Conservation (phyloP, 2,888 invertebrate genomes). For the Nasonia oneida region DNA sequence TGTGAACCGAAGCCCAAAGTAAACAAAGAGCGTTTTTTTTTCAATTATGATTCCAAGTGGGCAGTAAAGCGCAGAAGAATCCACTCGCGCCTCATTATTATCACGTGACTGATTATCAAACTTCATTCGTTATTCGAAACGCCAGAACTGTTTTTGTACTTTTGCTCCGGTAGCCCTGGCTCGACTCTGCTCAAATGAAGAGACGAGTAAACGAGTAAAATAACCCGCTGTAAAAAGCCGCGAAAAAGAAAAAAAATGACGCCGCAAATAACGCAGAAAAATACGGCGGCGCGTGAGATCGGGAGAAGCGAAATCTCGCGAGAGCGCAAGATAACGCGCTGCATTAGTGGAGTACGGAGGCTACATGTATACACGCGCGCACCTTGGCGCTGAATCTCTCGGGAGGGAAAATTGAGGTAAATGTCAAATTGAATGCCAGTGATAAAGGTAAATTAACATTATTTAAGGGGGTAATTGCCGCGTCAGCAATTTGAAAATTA, state of each 20-base stretch:
- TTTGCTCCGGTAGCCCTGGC: not conserved
- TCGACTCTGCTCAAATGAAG: not conserved
- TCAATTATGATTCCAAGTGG: not conserved
- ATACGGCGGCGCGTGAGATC: not conserved
- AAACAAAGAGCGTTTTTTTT: not conserved
- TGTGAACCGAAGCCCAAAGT: not conserved
- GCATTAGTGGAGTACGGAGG: not conserved
- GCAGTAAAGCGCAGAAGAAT: not conserved
- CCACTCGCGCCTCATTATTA: not conserved
- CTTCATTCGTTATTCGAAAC: not conserved
- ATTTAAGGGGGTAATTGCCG: slow-evolving; percentile 42
- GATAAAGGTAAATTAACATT: slow-evolving; percentile 51
- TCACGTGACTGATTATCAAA: not conserved
- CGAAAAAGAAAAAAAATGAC: not conserved
- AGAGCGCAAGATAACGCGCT: not conserved
- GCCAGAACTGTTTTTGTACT: not conserved
- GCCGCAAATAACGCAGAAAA: not conserved
- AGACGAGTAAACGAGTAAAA: not conserved
- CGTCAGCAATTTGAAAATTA: slow-evolving; percentile 45
- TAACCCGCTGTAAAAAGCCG: not conserved
- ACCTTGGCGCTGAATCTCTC: not conserved
- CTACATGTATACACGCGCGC: not conserved
- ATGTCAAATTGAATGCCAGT: slow-evolving; percentile 37
- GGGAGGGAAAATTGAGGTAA: slow-evolving; percentile 30
- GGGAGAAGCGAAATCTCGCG: not conserved